A percentile compares a stretch with the other conserved stretches of the same genome.
Conservation (phyloP, 2,888 invertebrate species). For the Tipula unca region DNA sequence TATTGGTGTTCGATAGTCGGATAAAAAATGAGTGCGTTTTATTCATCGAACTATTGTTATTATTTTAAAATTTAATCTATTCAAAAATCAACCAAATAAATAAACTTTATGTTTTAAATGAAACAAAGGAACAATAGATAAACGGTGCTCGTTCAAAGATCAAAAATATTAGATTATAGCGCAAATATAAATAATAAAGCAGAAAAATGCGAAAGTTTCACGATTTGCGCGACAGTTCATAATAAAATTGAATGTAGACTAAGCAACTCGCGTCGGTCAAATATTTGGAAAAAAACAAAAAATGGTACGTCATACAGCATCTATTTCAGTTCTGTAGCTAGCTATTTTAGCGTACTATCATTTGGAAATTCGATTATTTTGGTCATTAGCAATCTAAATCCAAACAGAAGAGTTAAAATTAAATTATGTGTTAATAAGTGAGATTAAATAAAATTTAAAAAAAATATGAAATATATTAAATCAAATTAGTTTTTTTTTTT, state of each 20-base stretch:
- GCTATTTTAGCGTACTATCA: not conserved
- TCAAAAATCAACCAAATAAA: not conserved
- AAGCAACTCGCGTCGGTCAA: not conserved
- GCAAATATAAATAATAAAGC: not conserved
- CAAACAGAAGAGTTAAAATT: not conserved
- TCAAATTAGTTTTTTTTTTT: not conserved
- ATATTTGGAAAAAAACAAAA: not conserved
- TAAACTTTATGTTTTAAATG: not conserved
- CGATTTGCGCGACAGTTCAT: not conserved
- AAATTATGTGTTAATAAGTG: constrained; percentile 14
- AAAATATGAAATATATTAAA: too few relatives aligned
- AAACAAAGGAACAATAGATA: not conserved
- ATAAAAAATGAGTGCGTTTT: too few relatives aligned
- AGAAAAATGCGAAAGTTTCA: not conserved
- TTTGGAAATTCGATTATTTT: too few relatives aligned
- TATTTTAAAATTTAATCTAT: too few relatives aligned
- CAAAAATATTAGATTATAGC: not conserved
- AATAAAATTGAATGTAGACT: not conserved
- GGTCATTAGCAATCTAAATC: not conserved
- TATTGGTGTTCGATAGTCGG: too few relatives aligned
- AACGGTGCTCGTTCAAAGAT: not conserved
- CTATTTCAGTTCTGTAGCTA: not conserved
- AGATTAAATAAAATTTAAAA: not conserved
- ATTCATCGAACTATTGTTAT: too few relatives aligned
- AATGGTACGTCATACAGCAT: not conserved